A percentile compares a stretch with the other conserved stretches of the same genome.
Evolutionary conservation across 2,113 vertebrate species (phyloP).

Genomic region (Bucco capensis): DNA sequence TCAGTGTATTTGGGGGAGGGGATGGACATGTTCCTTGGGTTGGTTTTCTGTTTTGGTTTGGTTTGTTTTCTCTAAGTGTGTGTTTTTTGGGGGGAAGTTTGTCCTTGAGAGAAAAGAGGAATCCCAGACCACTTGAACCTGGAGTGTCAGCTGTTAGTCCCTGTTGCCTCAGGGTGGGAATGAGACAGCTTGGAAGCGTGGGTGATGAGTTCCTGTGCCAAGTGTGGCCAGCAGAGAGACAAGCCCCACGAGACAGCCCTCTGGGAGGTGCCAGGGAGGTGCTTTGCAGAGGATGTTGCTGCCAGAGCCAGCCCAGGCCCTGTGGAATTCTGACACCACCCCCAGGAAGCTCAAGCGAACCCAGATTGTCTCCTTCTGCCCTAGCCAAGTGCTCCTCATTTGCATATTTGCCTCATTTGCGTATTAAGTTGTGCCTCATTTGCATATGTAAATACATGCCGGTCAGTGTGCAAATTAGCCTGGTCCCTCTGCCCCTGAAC

Average conservation of each 20-base stretch:
- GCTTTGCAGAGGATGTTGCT: background rate
- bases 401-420: constrained; percentile 51
- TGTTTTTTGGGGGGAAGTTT: background rate
- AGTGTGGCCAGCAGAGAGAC: background rate
- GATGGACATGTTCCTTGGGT: background rate
- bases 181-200: background rate
- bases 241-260: background rate
- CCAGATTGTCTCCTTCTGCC: constrained; percentile 35
- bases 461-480: constrained; percentile 65
- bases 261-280: background rate
- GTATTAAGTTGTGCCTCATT: constrained; percentile 54
- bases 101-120: constrained; percentile 26
- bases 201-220: background rate
- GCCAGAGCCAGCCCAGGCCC: background rate
- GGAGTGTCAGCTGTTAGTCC: background rate
- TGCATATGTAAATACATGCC: constrained; percentile 70
- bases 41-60: background rate
- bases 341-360: background rate
- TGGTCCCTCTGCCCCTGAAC: constrained; percentile 47
- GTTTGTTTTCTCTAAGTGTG: background rate
- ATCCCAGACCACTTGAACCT: background rate
- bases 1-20: background rate
- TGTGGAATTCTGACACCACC: background rate
- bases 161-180: constrained; percentile 13
- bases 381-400: constrained; percentile 51